Percentiles rank a stretch among this genome's conserved stretches.
Conservation (phyloP, 2,797 vertebrate genomes). For the Muscicapa striata region DNA sequence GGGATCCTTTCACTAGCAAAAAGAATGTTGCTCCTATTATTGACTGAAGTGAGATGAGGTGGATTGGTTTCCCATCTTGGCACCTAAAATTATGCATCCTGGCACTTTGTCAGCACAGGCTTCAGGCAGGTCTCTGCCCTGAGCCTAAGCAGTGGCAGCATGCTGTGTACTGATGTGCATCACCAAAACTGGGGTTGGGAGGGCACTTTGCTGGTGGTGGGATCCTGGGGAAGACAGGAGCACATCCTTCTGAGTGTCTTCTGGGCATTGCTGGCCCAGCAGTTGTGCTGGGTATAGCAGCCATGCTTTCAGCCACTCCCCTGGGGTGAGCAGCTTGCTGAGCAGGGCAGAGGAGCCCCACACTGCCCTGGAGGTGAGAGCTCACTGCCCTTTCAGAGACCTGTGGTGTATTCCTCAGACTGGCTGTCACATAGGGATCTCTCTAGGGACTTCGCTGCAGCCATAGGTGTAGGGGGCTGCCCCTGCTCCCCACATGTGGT, state of each 20-base stretch:
- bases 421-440: background rate
- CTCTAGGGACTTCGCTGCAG: background rate
- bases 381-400: background rate
- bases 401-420: background rate
- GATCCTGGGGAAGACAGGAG: background rate
- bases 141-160: background rate
- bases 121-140: background rate
- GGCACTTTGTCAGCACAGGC: background rate
- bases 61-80: background rate
- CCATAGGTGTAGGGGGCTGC: background rate
- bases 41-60: background rate
- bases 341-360: background rate
- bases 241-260: background rate
- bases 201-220: background rate
- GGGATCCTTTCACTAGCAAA: background rate
- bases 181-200: background rate
- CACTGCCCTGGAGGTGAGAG: fast-evolving
- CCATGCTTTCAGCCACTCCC: background rate
- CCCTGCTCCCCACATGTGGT: fast-evolving
- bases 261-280: background rate
- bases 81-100: background rate
- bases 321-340: background rate
- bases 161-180: background rate
- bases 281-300: background rate
- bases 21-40: background rate